phyloP scores from a whole-genome alignment of 2,113 vertebrate genomes.

The Mormyrus lacerda region DNA sequence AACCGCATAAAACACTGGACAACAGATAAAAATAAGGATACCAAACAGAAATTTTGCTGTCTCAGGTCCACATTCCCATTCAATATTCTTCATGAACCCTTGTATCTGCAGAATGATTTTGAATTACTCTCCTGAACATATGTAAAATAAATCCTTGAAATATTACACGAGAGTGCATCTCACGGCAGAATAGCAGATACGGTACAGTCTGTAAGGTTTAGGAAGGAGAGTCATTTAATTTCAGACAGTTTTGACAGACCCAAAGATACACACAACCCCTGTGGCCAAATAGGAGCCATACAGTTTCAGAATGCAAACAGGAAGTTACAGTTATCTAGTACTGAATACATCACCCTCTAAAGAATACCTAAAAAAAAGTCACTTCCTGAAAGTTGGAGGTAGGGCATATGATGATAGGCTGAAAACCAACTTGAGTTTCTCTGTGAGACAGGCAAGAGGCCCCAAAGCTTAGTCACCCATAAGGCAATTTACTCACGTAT shows the following conservation, averaged over 20 bases:
- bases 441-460: neutral
- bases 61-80: neutral
- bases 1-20: slow-evolving; percentile 26
- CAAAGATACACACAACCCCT: neutral
- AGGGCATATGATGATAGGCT: neutral
- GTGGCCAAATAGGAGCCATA: neutral
- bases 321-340: neutral
- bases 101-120: neutral
- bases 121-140: neutral
- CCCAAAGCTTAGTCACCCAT: neutral
- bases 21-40: slow-evolving; percentile 19
- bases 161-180: neutral
- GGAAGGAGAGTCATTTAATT: neutral
- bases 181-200: neutral
- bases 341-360: neutral
- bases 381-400: slow-evolving; percentile 1
- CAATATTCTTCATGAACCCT: neutral
- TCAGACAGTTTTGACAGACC: neutral
- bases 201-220: neutral
- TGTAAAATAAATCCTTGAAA: neutral
- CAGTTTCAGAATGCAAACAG: neutral
- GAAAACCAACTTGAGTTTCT: neutral
- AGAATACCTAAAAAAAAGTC: neutral
- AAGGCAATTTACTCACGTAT: neutral
- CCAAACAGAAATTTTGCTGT: neutral